phyloP scores from a whole-genome alignment of 2,113 vertebrate species.

The Ondatra zibethicus region DNA sequence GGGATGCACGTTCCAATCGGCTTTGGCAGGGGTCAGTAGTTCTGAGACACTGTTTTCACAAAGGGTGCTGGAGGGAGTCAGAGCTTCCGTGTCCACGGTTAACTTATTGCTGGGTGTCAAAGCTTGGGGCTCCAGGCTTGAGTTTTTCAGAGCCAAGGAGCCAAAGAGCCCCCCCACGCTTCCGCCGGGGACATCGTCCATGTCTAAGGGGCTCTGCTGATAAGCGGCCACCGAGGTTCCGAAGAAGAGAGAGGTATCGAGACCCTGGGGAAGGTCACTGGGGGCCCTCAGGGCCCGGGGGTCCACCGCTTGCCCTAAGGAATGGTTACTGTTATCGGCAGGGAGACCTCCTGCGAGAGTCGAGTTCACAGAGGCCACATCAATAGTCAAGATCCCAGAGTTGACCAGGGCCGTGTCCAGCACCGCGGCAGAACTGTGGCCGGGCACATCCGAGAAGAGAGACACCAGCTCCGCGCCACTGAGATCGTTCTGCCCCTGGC shows the following conservation, averaged over 20 bases:
- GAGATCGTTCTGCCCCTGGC: conserved; percentile 90
- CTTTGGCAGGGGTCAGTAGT: conserved; percentile 89
- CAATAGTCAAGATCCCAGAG: conserved; percentile 95
- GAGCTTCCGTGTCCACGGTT: conserved; percentile 87
- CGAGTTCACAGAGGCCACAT: conserved; percentile 92
- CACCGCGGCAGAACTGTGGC: conserved; percentile 87
- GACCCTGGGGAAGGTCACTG: conserved; percentile 89
- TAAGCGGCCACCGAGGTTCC: conserved; percentile 86
- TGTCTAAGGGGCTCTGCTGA: conserved; percentile 92
- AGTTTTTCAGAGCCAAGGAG: conserved; percentile 88
- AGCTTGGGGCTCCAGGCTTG: conserved; percentile 86
- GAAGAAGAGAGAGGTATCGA: conserved; percentile 91
- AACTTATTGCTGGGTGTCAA: conserved; percentile 91
- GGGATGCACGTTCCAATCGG: conserved; percentile 88
- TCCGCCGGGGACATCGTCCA: conserved; percentile 93
- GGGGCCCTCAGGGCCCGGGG: conserved; percentile 91
- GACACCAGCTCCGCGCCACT: conserved; percentile 93
- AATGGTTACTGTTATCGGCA: conserved; percentile 89
- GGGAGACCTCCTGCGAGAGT: conserved; percentile 87
- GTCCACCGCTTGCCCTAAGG: conserved; percentile 90
- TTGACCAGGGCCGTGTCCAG: conserved; percentile 93
- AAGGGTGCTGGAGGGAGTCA: conserved; percentile 90
- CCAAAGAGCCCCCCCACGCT: conserved; percentile 93
- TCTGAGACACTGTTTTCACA: conserved; percentile 88
- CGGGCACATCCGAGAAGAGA: conserved; percentile 91